Percentiles rank a stretch among this genome's conserved stretches.
phyloP scores from a whole-genome alignment of 2,797 vertebrate genomes.

The Morus bassanus region DNA sequence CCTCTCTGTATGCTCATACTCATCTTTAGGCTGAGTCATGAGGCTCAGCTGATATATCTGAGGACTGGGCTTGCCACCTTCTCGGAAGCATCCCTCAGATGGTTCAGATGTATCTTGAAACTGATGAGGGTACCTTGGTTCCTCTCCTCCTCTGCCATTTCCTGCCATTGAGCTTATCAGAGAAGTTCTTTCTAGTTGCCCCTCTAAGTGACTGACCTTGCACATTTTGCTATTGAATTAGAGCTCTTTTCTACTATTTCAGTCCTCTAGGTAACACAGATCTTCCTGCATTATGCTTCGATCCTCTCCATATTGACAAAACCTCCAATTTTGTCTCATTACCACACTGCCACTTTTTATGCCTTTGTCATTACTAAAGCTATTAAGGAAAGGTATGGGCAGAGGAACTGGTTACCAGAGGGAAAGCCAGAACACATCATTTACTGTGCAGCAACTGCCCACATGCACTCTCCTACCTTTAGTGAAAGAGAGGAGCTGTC shows the following conservation, averaged over 20 bases:
- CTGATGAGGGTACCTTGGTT: neutral
- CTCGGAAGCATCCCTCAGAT: neutral
- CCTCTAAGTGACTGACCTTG: neutral
- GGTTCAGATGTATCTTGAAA: neutral
- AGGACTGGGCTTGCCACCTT: neutral
- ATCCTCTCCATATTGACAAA: slow-evolving; percentile 36
- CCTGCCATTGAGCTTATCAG: neutral
- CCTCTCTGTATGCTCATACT: neutral
- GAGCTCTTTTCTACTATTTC: slow-evolving; percentile 4
- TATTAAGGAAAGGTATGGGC: slow-evolving; percentile 8
- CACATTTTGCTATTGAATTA: neutral
- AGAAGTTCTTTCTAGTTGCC: neutral
- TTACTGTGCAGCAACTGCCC: neutral
- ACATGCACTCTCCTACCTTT: neutral
- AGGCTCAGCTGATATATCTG: neutral
- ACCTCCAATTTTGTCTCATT: slow-evolving; percentile 27
- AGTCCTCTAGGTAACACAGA: neutral
- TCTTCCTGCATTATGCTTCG: slow-evolving; percentile 25
- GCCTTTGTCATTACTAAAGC: slow-evolving; percentile 32
- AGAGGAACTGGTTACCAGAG: neutral
- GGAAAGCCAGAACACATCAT: neutral
- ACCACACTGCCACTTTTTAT: slow-evolving; percentile 30
- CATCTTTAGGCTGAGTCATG: neutral
- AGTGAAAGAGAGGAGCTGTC: neutral
- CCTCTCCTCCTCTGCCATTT: neutral